Percentiles rank a stretch among this genome's conserved stretches.
Evolutionary conservation across 2,888 invertebrate genomes (phyloP).

Genomic region (Meganola albula): DNA sequence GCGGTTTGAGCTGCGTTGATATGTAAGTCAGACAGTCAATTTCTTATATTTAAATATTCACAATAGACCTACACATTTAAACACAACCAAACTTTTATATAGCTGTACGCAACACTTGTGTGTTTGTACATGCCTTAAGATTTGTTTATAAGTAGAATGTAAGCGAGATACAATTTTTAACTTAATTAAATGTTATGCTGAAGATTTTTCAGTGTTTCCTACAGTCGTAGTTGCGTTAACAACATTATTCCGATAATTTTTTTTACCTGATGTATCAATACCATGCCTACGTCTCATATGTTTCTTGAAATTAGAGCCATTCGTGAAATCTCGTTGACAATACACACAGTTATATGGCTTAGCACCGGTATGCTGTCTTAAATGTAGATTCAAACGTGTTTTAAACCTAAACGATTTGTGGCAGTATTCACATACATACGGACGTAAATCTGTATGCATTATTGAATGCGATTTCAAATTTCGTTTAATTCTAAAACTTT

Average conservation of each 20-base stretch:
- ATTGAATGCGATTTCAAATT: slow-evolving; percentile 70
- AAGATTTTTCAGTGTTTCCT: too few species aligned
- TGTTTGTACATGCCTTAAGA: too few species aligned
- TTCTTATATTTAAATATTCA: too few species aligned
- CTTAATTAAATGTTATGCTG: too few species aligned
- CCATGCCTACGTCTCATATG: slow-evolving; percentile 69
- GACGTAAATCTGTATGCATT: slow-evolving; percentile 66
- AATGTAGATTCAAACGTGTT: slow-evolving; percentile 60
- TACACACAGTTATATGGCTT: slow-evolving; percentile 63
- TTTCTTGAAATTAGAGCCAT: slow-evolving; percentile 70
- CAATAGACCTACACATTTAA: too few species aligned
- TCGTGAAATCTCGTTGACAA: slow-evolving; percentile 65
- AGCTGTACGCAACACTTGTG: too few species aligned
- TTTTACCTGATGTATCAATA: slow-evolving; percentile 60
- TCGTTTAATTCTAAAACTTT: slow-evolving; percentile 63
- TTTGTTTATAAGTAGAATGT: too few species aligned
- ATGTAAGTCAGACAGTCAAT: too few species aligned
- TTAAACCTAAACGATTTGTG: slow-evolving; percentile 67
- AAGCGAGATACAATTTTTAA: too few species aligned
- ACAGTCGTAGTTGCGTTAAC: slow-evolving; percentile 25
- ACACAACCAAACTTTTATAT: too few species aligned
- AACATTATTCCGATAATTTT: slow-evolving; percentile 40
- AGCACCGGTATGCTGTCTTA: slow-evolving; percentile 68
- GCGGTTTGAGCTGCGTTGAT: too few species aligned
- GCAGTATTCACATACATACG: slow-evolving; percentile 61